Conservation (phyloP, 1,140 invertebrate genomes). For the Drosophila leontia region DNA sequence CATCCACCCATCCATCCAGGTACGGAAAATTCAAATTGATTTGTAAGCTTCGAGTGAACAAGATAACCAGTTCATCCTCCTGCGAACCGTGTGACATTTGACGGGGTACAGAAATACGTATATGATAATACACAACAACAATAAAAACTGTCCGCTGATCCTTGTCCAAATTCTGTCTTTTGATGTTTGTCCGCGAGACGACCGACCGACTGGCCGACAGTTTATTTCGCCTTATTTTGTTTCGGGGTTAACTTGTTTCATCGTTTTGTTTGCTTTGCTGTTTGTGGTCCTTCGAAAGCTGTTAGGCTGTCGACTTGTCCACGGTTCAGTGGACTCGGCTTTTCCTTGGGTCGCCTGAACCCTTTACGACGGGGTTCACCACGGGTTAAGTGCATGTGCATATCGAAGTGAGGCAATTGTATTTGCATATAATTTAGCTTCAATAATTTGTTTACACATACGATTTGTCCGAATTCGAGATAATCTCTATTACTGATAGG, state of each 20-base stretch:
- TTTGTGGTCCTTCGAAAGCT: conserved; percentile 37
- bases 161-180: conserved; percentile 53
- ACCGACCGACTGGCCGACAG: conserved; percentile 13
- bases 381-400: conserved; percentile 41
- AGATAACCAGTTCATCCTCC: conserved; percentile 50
- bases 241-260: conserved; percentile 53
- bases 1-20: conserved; percentile 3
- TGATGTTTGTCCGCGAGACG: conserved; percentile 50
- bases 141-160: conserved; percentile 3
- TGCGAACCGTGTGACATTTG: conserved; percentile 43
- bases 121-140: conserved; percentile 6
- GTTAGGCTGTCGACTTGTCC: conserved; percentile 55
- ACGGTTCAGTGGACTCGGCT: conserved; percentile 42
- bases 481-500: conserved; percentile 7
- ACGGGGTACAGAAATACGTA: conserved; percentile 15
- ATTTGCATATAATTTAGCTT: conserved; percentile 46
- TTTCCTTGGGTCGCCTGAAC: conserved; percentile 23
- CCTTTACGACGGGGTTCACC: conserved; percentile 11
- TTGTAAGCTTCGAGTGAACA: conserved; percentile 52
- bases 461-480: conserved; percentile 23
- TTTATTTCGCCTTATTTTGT: conserved; percentile 39
- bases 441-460: conserved; percentile 44
- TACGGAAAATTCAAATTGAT: conserved; percentile 60
- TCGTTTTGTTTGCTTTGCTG: conserved; percentile 54
- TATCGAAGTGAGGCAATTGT: conserved; percentile 32